Percentiles rank a stretch among this genome's conserved stretches.
These are phyloP conservation scores for Sisyra terminalis DNA, from an alignment of 2,888 invertebrate species.

Conservation along the genomic window DNA sequence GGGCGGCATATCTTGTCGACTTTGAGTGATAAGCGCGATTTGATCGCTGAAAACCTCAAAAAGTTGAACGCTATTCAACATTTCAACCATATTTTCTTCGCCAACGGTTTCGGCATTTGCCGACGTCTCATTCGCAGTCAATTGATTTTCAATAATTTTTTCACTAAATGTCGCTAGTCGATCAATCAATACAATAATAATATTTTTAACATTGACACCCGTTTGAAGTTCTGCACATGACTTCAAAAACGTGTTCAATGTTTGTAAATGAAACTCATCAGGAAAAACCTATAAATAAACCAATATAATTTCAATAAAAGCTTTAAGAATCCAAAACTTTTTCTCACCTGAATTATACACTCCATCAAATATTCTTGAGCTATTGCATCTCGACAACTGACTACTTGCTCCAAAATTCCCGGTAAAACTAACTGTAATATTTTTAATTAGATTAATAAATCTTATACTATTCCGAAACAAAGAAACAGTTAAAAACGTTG, in stretches of 20 bases:
- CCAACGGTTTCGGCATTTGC: constrained; percentile 1
- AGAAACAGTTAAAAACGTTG: too few species aligned
- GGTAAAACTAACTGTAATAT: constrained; percentile 55
- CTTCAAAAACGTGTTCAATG: constrained; percentile 85
- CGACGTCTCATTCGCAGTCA: neutral
- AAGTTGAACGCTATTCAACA: constrained; percentile 76
- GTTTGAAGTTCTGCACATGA: constrained; percentile 93
- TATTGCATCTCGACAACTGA: constrained; percentile 94
- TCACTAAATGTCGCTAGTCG: constrained; percentile 72
- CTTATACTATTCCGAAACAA: too few species aligned
- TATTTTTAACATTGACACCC: constrained; percentile 95
- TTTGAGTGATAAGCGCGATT: constrained; percentile 86
- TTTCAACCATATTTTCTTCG: constrained; percentile 30
- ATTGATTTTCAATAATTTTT: constrained; percentile 39
- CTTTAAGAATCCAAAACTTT: too few species aligned
- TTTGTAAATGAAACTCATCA: constrained; percentile 96
- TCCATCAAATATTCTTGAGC: constrained; percentile 99
- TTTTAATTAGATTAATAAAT: constrained; percentile 20
- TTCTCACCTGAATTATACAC: constrained; percentile 81
- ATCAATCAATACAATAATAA: constrained; percentile 93
- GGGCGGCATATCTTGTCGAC: constrained; percentile 82
- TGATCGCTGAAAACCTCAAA: constrained; percentile 98
- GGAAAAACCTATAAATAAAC: constrained; percentile 78
- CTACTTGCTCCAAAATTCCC: constrained; percentile 94
- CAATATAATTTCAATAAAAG: too few species aligned